Conservation (phyloP, 2,113 vertebrate genomes). For the Clarias gariepinus region DNA sequence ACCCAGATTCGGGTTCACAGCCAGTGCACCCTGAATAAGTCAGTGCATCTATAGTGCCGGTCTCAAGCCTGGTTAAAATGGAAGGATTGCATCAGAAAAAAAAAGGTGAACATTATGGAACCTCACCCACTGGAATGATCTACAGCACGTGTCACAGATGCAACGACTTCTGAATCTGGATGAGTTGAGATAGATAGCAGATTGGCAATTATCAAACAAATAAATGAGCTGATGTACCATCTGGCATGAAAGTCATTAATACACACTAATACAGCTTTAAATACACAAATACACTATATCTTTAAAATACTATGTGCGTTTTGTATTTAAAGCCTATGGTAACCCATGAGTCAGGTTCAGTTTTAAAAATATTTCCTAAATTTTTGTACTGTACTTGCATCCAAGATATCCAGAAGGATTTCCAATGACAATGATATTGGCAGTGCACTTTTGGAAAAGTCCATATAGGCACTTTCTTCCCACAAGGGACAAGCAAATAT, state of each 20-base stretch:
- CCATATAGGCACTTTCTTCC: background rate
- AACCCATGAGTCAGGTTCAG: background rate
- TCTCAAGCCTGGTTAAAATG: too few species aligned
- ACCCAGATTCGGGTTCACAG: too few species aligned
- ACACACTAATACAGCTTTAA: background rate
- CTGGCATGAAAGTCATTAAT: background rate
- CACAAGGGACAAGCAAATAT: background rate
- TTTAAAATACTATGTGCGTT: background rate
- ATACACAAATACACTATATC: background rate
- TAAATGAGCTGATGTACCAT: conserved; percentile 6
- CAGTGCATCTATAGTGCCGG: too few species aligned
- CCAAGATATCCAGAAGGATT: too few species aligned
- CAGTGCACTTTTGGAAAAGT: background rate
- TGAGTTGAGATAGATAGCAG: background rate
- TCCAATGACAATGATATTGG: background rate
- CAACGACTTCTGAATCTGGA: background rate
- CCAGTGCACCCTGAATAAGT: too few species aligned
- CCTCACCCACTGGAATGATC: background rate
- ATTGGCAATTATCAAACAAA: background rate
- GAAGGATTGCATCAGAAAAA: too few species aligned
- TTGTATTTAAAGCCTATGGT: background rate
- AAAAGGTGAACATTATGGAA: background rate
- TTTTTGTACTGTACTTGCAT: background rate
- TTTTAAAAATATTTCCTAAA: background rate
- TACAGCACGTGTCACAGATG: background rate